Base-by-base conservation (phyloP, 1,140 invertebrate genomes). In the Drosophila subpulchrella region DNA sequence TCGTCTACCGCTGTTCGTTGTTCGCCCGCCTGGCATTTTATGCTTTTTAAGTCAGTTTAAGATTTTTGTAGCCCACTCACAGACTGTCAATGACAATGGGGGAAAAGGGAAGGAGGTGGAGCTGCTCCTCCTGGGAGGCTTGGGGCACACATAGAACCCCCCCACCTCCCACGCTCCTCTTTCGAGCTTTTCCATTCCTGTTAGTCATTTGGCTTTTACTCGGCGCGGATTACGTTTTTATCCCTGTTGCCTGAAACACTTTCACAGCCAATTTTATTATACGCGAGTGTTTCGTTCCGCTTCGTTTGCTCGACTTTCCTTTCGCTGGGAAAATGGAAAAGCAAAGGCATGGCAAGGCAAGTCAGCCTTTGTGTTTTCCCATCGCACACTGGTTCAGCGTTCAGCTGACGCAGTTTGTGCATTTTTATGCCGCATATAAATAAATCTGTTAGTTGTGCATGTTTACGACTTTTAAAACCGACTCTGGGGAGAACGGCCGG, bases 371-470 rank as follows among this genome's bases (percentile, higher is more conserved):
- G 75, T 78, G 46, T 41, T 47, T 51, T 46, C 42, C 27, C 3
- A 42, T 79, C 36, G 41, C 46, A 48, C 61, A 48, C 53, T 41
- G 7, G 10, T 56, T 46, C 39, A 70, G 61, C 50, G 46, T 80
- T 68, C 75, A 27, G 27, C 27, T 27, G 27, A 27, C 27, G 27
- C 27, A 27, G 27, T 27, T 27, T 27, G 80, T 89, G 84, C 85
- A 89, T 89, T 89, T 89, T 89, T 89, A 89, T 89, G 84, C 84
- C 77, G 80, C 84, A 84, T 89, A 89, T 89, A 89, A 89, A 89
- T 89, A 89, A 89, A 89, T 89, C 84, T 89, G 84, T 89, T 89
- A 89, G 84, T 89, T 89, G 84, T 89, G 84, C 84, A 89, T 89
- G 84, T 89, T 89, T 89, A 89, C 84, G 84, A 89, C 84, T 84